Percentiles rank a stretch among this genome's conserved stretches.
phyloP scores from a whole-genome alignment of 2,888 invertebrate species.

The Cephus rjabovi region DNA sequence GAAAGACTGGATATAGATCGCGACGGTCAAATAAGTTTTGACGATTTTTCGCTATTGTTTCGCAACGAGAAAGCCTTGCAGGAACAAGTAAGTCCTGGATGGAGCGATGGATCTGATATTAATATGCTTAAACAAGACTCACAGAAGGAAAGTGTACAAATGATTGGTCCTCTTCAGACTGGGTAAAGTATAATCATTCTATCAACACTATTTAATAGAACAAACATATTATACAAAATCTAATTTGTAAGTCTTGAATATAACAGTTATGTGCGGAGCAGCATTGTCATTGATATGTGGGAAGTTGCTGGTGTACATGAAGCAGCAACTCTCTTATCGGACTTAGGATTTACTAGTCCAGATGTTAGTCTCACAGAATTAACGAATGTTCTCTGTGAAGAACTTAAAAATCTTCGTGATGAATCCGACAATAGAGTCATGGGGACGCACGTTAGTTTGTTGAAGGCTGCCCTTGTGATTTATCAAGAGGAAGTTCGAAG shows the following conservation, averaged over 20 bases:
- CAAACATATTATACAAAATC: conserved; percentile 1
- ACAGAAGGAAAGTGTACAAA: conserved; percentile 37
- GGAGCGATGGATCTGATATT: conserved; percentile 41
- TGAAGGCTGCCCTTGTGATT: conserved; percentile 75
- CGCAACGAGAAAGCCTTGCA: conserved; percentile 66
- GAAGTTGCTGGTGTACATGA: conserved; percentile 77
- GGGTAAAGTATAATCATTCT: conserved; percentile 29
- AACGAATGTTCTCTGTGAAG: conserved; percentile 77
- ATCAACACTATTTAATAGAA: conserved; percentile 1
- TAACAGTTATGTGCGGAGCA: conserved; percentile 39
- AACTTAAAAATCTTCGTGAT: conserved; percentile 68
- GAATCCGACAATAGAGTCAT: conserved; percentile 56
- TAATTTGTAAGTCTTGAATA: conserved; percentile 1
- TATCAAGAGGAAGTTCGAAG: conserved; percentile 76
- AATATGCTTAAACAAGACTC: conserved; percentile 43
- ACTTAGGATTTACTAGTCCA: conserved; percentile 75
- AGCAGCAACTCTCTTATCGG: conserved; percentile 74
- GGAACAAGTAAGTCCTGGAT: conserved; percentile 42
- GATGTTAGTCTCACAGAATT: conserved; percentile 74
- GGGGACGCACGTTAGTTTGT: conserved; percentile 68
- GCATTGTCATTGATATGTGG: conserved; percentile 77
- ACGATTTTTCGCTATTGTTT: conserved; percentile 74
- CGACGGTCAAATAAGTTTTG: conserved; percentile 75
- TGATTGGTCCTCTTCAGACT: conserved; percentile 44
- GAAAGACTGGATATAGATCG: conserved; percentile 74